Percentiles rank a stretch among this genome's conserved stretches.
Conservation (phyloP, 1,140 invertebrate genomes). For the Macrobrachium nipponense region DNA sequence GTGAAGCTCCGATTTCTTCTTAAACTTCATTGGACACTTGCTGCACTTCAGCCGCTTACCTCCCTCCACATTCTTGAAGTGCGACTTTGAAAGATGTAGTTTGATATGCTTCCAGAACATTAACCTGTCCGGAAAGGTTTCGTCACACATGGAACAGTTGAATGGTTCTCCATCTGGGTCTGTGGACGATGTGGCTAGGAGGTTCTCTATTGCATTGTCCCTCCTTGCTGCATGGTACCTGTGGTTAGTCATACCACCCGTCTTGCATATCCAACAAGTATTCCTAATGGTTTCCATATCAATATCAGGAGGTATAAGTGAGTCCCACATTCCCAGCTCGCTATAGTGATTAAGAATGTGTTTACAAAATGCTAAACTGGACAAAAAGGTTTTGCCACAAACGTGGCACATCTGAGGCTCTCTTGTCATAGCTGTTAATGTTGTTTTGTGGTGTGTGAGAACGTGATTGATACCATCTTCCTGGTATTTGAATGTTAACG, state of each 20-base stretch:
- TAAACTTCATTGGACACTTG: conserved; percentile 32
- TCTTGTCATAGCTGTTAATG: conserved; percentile 4
- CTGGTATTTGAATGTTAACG: conserved; percentile 13
- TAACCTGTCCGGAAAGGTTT: conserved; percentile 29
- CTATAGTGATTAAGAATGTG: conserved; percentile 46
- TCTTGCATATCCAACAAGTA: conserved; percentile 50
- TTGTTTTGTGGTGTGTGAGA: conserved; percentile 20
- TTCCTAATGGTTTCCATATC: conserved; percentile 21
- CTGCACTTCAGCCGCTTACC: conserved; percentile 22
- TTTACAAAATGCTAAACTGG: conserved; percentile 32
- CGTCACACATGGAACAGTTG: conserved; percentile 44
- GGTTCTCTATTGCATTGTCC: conserved; percentile 31
- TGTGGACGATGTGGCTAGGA: background rate
- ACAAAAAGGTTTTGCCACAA: conserved; percentile 37
- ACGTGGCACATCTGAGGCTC: conserved; percentile 30
- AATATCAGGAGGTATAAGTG: conserved; percentile 27
- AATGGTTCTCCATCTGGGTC: conserved; percentile 16
- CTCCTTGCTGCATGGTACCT: conserved; percentile 23
- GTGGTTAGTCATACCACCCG: conserved; percentile 19
- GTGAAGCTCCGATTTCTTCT: conserved; percentile 18
- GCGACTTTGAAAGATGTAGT: conserved; percentile 23
- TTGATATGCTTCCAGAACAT: conserved; percentile 52
- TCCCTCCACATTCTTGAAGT: conserved; percentile 25
- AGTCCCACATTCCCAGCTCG: conserved; percentile 24
- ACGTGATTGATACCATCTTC: conserved; percentile 38